Evolutionary conservation across 2,888 invertebrate genomes (phyloP), one percentile per base, ranked within the genome.

Genomic region (Zeuzera pyrina): DNA sequence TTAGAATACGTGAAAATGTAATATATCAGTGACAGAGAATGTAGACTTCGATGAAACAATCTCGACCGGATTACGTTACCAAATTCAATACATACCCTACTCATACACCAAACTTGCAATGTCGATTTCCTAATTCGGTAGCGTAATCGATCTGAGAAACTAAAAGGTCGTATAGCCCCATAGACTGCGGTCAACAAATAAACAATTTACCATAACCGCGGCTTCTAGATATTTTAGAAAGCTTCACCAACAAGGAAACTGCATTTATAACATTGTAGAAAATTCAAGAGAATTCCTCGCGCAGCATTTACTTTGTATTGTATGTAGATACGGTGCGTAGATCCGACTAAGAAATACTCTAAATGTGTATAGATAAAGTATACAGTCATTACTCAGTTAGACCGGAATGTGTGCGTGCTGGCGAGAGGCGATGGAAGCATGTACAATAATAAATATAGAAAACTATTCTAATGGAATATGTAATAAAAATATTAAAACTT

Each of bases 401-500:
- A 26, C 33, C 36, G n/a, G 36, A 35, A 40, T 39, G 48, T 42
- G 57, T 55, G 57, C 55, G 60, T 60, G 69, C 62, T 50, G 51
- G 51, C 48, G 57, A 53, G 55, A 57, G 54, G 43, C 55, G 61
- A 60, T 60, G 60, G 56, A 61, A 68, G 70, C 68, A 66, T 70
- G 73, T 73, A 76, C 71, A 68, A 72, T 67, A 69, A 68, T 67
- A 74, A 71, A 63, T 65, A 76, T 79, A 81, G 78, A 74, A 73
- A 63, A n/a, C 64, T 83, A 84, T 83, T 83, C 81, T 81, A 83
- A 70, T 81, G 81, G 79, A 81, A 83, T 81, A 83, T 83, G 78
- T 83, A 83, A 84, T 83, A 77, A 83, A 76, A 63, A 56, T 58
- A 64, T 64, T 65, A 69, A 79, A 77, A 65, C 48, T 28, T 28